These are phyloP conservation scores for Elephantulus edwardii DNA, from an alignment of 2,113 vertebrate genomes.

Conservation along the genomic window DNA sequence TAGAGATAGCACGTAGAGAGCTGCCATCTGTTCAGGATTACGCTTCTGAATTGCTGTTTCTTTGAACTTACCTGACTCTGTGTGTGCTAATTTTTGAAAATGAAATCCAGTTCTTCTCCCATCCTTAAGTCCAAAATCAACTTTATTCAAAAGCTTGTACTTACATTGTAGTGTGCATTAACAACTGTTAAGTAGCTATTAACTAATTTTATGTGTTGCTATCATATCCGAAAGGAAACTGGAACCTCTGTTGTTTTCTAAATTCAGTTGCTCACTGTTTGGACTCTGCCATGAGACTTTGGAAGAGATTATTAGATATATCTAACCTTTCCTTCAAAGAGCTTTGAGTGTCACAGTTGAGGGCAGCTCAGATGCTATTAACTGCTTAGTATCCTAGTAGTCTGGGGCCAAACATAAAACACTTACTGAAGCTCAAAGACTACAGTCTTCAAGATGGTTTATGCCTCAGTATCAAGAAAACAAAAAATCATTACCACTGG, in stretches of 20 bases:
- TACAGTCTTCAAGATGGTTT: too few relatives aligned
- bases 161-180: slow-evolving; percentile 30
- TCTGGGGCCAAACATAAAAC: too few relatives aligned
- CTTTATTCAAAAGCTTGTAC: background rate
- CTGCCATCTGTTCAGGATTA: slow-evolving; percentile 82
- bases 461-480: too few relatives aligned
- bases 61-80: slow-evolving; percentile 37
- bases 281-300: background rate
- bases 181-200: background rate
- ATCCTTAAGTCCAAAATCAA: background rate
- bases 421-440: too few relatives aligned
- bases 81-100: slow-evolving; percentile 36
- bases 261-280: slow-evolving; percentile 46
- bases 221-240: slow-evolving; percentile 27
- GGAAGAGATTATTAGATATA: slow-evolving; percentile 8
- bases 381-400: background rate
- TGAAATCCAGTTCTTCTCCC: background rate
- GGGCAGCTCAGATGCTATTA: background rate
- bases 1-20: slow-evolving; percentile 67
- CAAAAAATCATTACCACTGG: too few relatives aligned
- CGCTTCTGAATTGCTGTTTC: slow-evolving; percentile 70
- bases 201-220: too few relatives aligned
- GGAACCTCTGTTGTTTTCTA: background rate
- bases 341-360: background rate
- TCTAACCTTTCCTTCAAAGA: slow-evolving; percentile 41